Evolutionary conservation across 2,113 vertebrate genomes (phyloP).

Genomic region (Colius striatus): DNA sequence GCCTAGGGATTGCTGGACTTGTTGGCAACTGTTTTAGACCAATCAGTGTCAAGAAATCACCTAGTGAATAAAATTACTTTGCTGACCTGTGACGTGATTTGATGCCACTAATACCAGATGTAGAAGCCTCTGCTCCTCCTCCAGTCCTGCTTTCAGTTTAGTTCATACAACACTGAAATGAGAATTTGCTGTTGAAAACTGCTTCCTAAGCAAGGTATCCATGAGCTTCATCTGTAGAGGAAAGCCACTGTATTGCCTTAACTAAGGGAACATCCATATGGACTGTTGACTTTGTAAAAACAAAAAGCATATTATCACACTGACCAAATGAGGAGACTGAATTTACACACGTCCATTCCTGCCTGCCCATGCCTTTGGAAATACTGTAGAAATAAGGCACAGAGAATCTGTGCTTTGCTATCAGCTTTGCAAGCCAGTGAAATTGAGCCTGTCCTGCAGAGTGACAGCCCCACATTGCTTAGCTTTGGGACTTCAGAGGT

Average conservation of each 20-base stretch:
- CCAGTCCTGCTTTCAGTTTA: neutral
- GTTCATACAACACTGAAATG: neutral
- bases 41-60: neutral
- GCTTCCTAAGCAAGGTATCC: neutral
- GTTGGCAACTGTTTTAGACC: neutral
- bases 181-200: neutral
- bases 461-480: neutral
- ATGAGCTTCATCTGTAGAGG: neutral
- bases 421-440: neutral
- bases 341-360: neutral
- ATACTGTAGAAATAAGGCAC: neutral
- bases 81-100: neutral
- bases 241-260: neutral
- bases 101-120: constrained; percentile 25
- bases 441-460: neutral
- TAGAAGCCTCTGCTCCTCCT: neutral
- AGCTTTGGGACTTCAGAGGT: neutral
- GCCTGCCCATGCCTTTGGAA: neutral
- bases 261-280: neutral
- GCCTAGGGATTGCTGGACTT: neutral
- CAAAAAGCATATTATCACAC: neutral
- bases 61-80: neutral
- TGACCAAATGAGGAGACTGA: neutral
- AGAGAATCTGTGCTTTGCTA: neutral
- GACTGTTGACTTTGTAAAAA: neutral